Percentiles rank a stretch among this genome's conserved stretches.
These are phyloP conservation scores for Acleris literana DNA, from an alignment of 2,888 invertebrate genomes.

Conservation along the genomic window DNA sequence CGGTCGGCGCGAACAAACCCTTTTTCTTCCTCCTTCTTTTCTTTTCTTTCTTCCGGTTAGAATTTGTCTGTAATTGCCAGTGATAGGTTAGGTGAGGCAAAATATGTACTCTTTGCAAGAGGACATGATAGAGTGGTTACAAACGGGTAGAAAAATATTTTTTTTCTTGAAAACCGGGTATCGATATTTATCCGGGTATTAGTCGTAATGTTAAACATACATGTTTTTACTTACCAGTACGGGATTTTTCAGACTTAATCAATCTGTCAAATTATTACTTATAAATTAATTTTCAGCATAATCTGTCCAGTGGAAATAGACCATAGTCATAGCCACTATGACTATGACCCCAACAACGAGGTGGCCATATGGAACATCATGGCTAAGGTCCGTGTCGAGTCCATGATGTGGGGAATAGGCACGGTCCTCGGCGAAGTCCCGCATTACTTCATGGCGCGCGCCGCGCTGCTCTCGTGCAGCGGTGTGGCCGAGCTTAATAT, in stretches of 20 bases:
- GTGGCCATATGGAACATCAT: constrained; percentile 96
- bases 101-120: no score
- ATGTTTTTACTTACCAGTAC: no score
- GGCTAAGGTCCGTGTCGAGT: constrained; percentile 96
- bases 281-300: constrained; percentile 86
- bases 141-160: no score
- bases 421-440: constrained; percentile 99
- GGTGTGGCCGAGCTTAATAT: constrained; percentile 60
- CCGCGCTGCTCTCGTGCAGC: constrained; percentile 88
- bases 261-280: no score
- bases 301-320: constrained; percentile 92
- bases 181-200: no score
- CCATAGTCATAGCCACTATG: no score
- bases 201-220: no score
- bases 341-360: constrained; percentile 79
- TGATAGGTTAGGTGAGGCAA: no score
- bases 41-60: constrained; percentile 77
- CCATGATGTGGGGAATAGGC: constrained; percentile 98
- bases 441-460: constrained; percentile 99
- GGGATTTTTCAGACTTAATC: no score
- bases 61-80: no score
- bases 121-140: no score
- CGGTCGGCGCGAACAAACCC: constrained; percentile 60
- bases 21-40: constrained; percentile 78
- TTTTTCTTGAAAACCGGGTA: no score